Percentiles rank a stretch among this genome's conserved stretches.
Conservation (phyloP, 92 coral and sea anemone species). For the Bergia puertoricense region DNA sequence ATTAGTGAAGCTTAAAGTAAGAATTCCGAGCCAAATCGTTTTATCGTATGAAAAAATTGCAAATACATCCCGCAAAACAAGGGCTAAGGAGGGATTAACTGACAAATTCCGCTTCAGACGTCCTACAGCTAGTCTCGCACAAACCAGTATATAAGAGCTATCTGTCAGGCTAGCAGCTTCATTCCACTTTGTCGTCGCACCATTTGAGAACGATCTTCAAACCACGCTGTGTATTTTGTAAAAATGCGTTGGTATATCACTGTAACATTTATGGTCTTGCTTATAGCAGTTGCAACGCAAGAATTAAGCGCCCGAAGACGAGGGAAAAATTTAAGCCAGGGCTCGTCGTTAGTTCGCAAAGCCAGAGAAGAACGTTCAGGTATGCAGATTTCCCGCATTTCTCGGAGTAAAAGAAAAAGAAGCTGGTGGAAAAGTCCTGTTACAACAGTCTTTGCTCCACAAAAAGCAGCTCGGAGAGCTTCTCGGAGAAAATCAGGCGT, state of each 20-base stretch:
- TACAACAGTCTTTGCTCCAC: background rate
- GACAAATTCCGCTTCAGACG: background rate
- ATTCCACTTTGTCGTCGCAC: background rate
- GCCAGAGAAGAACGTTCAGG: background rate
- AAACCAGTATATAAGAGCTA: constrained; percentile 6
- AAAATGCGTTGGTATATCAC: constrained; percentile 40
- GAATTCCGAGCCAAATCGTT: background rate
- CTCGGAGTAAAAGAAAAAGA: background rate
- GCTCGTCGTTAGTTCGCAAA: background rate
- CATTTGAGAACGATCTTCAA: background rate
- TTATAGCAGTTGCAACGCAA: constrained; percentile 11
- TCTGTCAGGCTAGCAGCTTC: constrained; percentile 8
- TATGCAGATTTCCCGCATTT: background rate
- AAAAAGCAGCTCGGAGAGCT: constrained; percentile 27
- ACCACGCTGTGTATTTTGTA: background rate
- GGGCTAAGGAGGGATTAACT: constrained; percentile 32
- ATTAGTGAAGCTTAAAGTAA: background rate
- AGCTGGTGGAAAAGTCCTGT: constrained; percentile 40
- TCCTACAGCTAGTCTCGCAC: background rate
- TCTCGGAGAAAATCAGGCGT: constrained; percentile 16
- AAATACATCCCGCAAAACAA: constrained; percentile 1
- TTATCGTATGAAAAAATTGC: background rate
- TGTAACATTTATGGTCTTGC: background rate
- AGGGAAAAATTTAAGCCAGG: background rate
- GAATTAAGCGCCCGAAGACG: background rate